These are phyloP conservation scores for Chrysolina americana DNA, from an alignment of 2,888 invertebrate genomes.

Conservation along the genomic window DNA sequence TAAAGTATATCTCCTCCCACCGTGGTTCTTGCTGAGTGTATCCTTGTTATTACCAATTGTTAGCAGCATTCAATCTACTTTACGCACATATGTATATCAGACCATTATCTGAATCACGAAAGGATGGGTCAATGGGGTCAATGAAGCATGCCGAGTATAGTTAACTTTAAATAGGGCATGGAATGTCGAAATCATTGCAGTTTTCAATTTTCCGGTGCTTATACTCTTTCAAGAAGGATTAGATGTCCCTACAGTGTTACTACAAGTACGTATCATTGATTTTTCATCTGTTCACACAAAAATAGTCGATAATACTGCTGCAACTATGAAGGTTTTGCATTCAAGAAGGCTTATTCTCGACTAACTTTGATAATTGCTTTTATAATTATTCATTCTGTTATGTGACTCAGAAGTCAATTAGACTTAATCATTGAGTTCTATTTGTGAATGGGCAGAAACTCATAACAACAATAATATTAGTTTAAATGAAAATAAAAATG, in stretches of 20 bases:
- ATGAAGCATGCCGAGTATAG: conserved; percentile 2
- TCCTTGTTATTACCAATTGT: not conserved
- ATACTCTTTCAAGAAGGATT: not conserved
- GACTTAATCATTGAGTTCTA: no score
- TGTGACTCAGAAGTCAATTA: no score
- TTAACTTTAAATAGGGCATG: conserved; percentile 5
- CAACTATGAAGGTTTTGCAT: no score
- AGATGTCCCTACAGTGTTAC: not conserved
- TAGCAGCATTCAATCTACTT: conserved; percentile 4
- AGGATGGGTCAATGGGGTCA: conserved; percentile 22
- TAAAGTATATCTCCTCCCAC: no score
- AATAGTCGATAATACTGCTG: no score
- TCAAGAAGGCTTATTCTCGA: no score
- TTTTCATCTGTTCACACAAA: not conserved
- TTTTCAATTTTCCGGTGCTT: not conserved
- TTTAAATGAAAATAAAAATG: no score
- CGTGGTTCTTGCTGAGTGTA: not conserved
- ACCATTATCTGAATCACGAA: conserved; percentile 9
- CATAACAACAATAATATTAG: no score
- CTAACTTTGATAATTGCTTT: no score
- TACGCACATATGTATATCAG: not conserved
- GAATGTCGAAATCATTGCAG: conserved; percentile 1
- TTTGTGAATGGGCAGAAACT: no score
- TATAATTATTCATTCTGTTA: no score
- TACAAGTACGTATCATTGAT: not conserved